Conservation (phyloP, 2,888 invertebrate genomes). For the Meloe dianella region DNA sequence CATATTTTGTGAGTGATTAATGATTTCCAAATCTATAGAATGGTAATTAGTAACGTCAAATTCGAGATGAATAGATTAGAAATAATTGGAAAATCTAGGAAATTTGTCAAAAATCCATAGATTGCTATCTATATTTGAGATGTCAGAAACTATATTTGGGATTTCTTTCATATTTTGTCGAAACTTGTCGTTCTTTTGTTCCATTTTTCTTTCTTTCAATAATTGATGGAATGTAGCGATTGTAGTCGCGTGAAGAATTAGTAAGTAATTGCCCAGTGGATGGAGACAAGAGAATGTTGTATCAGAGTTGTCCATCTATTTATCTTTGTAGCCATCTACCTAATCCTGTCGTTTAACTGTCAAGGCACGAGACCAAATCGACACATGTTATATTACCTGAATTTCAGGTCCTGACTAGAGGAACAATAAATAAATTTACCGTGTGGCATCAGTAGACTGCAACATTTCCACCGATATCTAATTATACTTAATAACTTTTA, state of each 20-base stretch:
- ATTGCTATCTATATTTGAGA: background rate
- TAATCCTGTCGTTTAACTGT: slow-evolving; percentile 33
- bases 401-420: background rate
- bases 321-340: slow-evolving; percentile 10
- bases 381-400: slow-evolving; percentile 15
- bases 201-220: background rate
- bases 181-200: background rate
- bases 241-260: slow-evolving; percentile 33
- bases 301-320: slow-evolving; percentile 22
- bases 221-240: slow-evolving; percentile 31
- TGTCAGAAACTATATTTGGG: background rate
- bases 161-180: background rate
- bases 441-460: background rate
- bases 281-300: slow-evolving; percentile 31
- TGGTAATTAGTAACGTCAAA: background rate
- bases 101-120: background rate
- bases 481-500: background rate
- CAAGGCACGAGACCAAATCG: slow-evolving; percentile 33
- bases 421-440: background rate
- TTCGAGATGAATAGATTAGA: background rate
- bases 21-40: background rate
- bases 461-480: background rate
- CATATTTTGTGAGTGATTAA: background rate
- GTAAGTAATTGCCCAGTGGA: slow-evolving; percentile 33
- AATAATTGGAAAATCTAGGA: background rate